phyloP scores from a whole-genome alignment of 2,113 vertebrate genomes.

The Atrichornis clamosus region DNA sequence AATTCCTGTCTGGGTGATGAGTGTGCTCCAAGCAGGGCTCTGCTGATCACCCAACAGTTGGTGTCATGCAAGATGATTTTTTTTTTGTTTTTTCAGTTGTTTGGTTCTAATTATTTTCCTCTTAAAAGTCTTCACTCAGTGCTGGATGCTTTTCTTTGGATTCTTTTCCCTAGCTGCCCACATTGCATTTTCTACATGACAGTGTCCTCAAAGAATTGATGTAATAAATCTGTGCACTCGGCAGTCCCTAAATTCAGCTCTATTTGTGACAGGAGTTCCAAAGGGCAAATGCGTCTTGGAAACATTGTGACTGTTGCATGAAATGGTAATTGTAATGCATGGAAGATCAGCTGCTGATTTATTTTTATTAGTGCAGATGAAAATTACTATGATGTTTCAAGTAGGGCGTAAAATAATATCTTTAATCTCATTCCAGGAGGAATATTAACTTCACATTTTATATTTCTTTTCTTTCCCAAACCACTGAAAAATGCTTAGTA shows the following conservation, averaged over 20 bases:
- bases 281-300: background rate
- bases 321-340: conserved; percentile 34
- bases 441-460: conserved; percentile 16
- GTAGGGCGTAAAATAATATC: conserved; percentile 23
- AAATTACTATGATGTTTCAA: conserved; percentile 34
- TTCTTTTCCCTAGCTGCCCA: background rate
- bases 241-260: background rate
- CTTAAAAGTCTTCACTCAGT: background rate
- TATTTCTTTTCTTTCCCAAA: background rate
- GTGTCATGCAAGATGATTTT: background rate
- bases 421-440: conserved; percentile 32
- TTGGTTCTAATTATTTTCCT: background rate
- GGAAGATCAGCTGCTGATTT: conserved; percentile 28
- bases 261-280: background rate
- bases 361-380: conserved; percentile 45
- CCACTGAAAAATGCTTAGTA: background rate
- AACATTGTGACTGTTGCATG: background rate
- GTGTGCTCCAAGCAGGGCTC: background rate
- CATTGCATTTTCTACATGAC: background rate
- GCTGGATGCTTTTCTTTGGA: background rate
- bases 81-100: background rate
- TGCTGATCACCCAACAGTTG: background rate
- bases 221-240: background rate
- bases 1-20: background rate
- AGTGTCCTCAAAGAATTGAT: background rate